Evolutionary conservation across 2,888 invertebrate genomes (phyloP).

Genomic region (Anticlea derivata): DNA sequence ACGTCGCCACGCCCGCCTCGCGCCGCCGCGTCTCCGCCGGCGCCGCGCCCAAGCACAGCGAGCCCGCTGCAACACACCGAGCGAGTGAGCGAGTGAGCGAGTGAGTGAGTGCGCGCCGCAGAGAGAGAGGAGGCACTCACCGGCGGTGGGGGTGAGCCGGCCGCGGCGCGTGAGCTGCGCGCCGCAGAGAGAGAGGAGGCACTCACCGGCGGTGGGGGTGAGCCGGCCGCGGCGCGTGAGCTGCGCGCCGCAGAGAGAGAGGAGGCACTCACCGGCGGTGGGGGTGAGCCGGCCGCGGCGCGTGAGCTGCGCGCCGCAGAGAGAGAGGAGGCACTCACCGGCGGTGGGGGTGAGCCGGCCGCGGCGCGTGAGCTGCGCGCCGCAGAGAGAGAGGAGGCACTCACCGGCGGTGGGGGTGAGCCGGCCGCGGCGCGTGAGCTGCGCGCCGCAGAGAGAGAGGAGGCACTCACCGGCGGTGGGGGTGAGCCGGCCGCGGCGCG

Average conservation of each 20-base stretch:
- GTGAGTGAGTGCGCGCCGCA: too few species aligned
- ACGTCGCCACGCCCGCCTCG: constrained; percentile 90
- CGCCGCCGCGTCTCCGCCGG: constrained; percentile 86
- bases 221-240: constrained; percentile 92
- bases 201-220: constrained; percentile 80
- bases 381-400: constrained; percentile 88
- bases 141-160: constrained; percentile 86
- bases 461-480: constrained; percentile 83
- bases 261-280: constrained; percentile 81
- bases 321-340: constrained; percentile 88
- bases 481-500: constrained; percentile 85
- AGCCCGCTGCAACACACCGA: constrained; percentile 84
- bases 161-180: too few species aligned
- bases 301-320: constrained; percentile 92
- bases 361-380: too few species aligned
- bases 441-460: too few species aligned
- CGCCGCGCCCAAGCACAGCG: constrained; percentile 89
- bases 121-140: too few species aligned
- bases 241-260: constrained; percentile 92
- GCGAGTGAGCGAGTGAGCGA: too few species aligned
- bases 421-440: too few species aligned
- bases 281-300: constrained; percentile 92
- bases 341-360: constrained; percentile 88
- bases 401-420: constrained; percentile 68
- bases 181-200: too few species aligned